A percentile compares a stretch with the other conserved stretches of the same genome.
phyloP scores from a whole-genome alignment of 2,113 vertebrate genomes.

The Prunella himalayana region DNA sequence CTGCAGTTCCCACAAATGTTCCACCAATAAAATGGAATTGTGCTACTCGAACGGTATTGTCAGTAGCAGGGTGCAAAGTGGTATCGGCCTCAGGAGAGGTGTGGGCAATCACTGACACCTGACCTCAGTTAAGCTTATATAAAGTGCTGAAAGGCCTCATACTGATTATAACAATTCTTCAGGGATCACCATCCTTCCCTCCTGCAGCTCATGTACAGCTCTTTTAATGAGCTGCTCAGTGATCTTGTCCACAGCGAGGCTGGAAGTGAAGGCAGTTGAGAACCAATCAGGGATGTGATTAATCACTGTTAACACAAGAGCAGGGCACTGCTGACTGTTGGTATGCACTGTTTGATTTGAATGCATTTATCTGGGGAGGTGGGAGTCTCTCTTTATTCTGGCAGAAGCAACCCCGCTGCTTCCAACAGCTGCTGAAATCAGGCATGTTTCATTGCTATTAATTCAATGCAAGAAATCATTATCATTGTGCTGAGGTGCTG shows the following conservation, averaged over 20 bases:
- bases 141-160: conserved; percentile 8
- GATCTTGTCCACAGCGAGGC: neutral
- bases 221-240: conserved; percentile 43
- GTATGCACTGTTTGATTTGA: conserved; percentile 35
- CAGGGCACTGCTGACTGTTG: neutral
- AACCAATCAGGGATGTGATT: conserved; percentile 53
- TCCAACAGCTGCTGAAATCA: conserved; percentile 67
- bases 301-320: conserved; percentile 61
- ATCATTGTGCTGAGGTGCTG: conserved; percentile 30
- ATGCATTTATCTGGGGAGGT: conserved; percentile 12
- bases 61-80: neutral
- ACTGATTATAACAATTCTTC: conserved; percentile 21
- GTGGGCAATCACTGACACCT: conserved; percentile 11
- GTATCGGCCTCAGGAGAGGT: neutral
- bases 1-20: neutral
- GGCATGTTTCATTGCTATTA: conserved; percentile 63
- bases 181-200: neutral
- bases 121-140: conserved; percentile 23
- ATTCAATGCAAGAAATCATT: conserved; percentile 61
- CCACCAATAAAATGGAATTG: conserved; percentile 11
- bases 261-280: neutral
- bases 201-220: neutral
- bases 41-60: neutral
- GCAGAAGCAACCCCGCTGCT: conserved; percentile 42
- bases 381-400: conserved; percentile 12